These are phyloP conservation scores for Euthynnus affinis DNA, from an alignment of 2,797 vertebrate species.

Conservation along the genomic window DNA sequence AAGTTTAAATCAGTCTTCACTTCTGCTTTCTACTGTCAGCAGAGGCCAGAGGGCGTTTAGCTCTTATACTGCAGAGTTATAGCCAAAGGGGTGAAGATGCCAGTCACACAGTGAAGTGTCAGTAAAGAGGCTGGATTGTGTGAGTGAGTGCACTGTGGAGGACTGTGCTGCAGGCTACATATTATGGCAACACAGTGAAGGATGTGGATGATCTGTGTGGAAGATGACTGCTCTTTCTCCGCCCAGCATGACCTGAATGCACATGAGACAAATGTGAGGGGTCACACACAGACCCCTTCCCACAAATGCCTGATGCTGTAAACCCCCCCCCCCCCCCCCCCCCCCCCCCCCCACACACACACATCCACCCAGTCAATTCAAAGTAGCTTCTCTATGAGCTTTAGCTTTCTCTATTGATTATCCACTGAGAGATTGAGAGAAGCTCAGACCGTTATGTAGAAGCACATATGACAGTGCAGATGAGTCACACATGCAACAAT, in stretches of 20 bases:
- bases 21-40: not conserved
- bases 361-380: not conserved
- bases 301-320: slow-evolving; percentile 11
- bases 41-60: not conserved
- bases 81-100: not conserved
- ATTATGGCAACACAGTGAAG: slow-evolving; percentile 30
- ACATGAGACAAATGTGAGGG: slow-evolving; percentile 57
- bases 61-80: not conserved
- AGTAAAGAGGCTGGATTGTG: slow-evolving; percentile 35
- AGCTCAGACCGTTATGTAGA: not conserved
- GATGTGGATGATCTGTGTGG: slow-evolving; percentile 52
- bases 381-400: not conserved
- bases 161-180: slow-evolving; percentile 50
- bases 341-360: too few relatives aligned
- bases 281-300: slow-evolving; percentile 24
- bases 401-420: not conserved
- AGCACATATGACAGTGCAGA: not conserved
- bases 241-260: slow-evolving; percentile 34
- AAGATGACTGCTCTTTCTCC: slow-evolving; percentile 40
- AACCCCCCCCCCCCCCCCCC: too few relatives aligned
- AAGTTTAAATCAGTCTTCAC: not conserved
- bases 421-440: not conserved
- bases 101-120: slow-evolving; percentile 25
- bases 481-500: too few relatives aligned
- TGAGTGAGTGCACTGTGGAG: slow-evolving; percentile 12